Evolutionary conservation across 2,113 vertebrate genomes (phyloP), one percentile per base, ranked within the genome.

Genomic region (Nestor notabilis): DNA sequence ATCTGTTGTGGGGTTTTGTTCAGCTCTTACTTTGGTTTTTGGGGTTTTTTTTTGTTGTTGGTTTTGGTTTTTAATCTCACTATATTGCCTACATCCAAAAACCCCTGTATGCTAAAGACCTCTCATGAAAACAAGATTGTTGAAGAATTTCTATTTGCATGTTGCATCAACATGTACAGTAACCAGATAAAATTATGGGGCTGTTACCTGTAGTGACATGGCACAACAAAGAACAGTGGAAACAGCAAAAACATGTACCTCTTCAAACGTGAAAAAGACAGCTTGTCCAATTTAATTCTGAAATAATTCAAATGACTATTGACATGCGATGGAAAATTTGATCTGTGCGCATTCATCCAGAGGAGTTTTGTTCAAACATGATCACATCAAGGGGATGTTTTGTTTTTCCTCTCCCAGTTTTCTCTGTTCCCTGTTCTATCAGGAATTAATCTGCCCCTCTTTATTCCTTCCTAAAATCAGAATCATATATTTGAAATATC

Each of bases 251-350:
- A 52, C 11, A 8, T 66, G 47, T 39, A 79, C 28, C 55, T 50
- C 55, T 60, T 76, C 70, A 85, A 83, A 84, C 0, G 2, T 7
- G 46, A 90, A 76, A 83, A 93, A 92, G 31, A 8, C 35, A 71
- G 50, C 24, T 84, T 63, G 53, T 82, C 69, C 53, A 91, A 89
- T 23, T 29, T 13, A 90, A 80, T 93, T 92, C n/a, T 87, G 41
- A 95, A 79, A 94, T 65, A 91, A 93, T 96, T 91, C 52, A 89
- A 68, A 91, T 15, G 24, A 65, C 52, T 78, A 84, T 41, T 79
- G 87, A 95, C 33, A 74, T 0, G 2, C 5, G 33, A 90, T 28
- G 79, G 87, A 94, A 97, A 96, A 90, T 71, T 4, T 91, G 79
- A 93, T 72, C 49, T 52, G 46, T 6, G 17, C 65, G 76, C 61